phyloP scores from a whole-genome alignment of 23 tunicate genomes.

The Aplidium turbinatum region DNA sequence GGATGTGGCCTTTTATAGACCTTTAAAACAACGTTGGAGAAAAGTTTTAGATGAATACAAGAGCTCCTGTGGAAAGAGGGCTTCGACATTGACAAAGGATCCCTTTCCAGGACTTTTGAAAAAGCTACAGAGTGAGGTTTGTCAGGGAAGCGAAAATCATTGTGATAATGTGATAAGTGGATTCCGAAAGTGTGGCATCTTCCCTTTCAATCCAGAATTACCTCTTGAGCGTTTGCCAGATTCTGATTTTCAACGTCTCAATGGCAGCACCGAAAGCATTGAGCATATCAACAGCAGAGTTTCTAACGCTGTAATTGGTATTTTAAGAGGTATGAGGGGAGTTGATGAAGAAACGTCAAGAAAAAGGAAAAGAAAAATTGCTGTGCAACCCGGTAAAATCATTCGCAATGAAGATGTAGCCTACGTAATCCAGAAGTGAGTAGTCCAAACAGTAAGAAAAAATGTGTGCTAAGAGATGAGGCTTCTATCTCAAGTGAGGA shows the following conservation, averaged over 20 bases:
- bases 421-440: no score
- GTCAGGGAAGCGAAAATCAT: neutral
- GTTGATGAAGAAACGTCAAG: neutral
- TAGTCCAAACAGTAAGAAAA: no score
- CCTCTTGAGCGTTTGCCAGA: neutral
- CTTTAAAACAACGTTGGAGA: neutral
- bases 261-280: neutral
- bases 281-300: constrained; percentile 3
- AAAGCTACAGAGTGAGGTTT: neutral
- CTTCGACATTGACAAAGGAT: constrained; percentile 20
- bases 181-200: constrained; percentile 4
- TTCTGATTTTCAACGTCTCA: constrained; percentile 5
- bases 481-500: no score
- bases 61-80: neutral
- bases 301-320: neutral
- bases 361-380: neutral
- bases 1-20: constrained; percentile 10
- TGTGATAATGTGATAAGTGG: neutral
- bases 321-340: neutral
- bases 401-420: neutral
- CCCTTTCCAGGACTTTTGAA: constrained; percentile 1
- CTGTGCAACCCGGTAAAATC: neutral
- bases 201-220: neutral
- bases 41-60: constrained; percentile 5
- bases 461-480: no score